Evolutionary conservation across 2,113 vertebrate species (phyloP), one percentile per base, ranked within the genome.

Genomic region (Stegastes partitus): DNA sequence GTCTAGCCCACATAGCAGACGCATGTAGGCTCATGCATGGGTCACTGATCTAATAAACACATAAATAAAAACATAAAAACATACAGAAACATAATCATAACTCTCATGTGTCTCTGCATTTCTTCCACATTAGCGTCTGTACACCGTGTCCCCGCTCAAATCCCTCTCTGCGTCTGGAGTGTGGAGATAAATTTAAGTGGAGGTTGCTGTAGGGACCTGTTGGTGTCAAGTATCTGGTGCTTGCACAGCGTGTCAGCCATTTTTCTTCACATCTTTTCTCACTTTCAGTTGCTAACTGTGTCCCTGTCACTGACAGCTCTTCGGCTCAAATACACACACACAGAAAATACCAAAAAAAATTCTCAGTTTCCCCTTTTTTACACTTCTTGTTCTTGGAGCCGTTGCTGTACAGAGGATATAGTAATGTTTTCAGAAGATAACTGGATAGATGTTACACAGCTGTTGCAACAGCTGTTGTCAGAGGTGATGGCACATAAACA

Each of bases 221-320:
- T 39, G 74, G 82, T 82, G 86, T 91, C 77, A 59, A 57, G 74
- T 91, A 71, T 80, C 76, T 34, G n/a, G 47, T 68, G 80, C 82
- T 81, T 77, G 71, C 34, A 15, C 68, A 74, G 68, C 74, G 67
- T 45, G 64, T 70, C 70, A 62, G 74, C 44, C 45, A 84, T 85
- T 84, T 89, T 73, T 76, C 79, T 74, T 78, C 37, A 75, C 47
- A 45, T 81, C 73, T 68, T 73, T 74, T 79, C 45, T 68, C 31
- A 68, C 45, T 79, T 84, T 63, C 71, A 73, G n/a, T 64, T 64
- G 31, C 53, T 65, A 68, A 76, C 58, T 68, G 22, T 18, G 47
- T 69, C 64, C 37, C 19, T 44, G 47, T 47, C 34, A n/a, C 64
- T 56, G 58, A 22, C 23, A 54, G 26, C 21, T 55, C 28, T 47